These are phyloP conservation scores for Xenopus borealis DNA, from an alignment of 2,113 vertebrate genomes.

Conservation along the genomic window DNA sequence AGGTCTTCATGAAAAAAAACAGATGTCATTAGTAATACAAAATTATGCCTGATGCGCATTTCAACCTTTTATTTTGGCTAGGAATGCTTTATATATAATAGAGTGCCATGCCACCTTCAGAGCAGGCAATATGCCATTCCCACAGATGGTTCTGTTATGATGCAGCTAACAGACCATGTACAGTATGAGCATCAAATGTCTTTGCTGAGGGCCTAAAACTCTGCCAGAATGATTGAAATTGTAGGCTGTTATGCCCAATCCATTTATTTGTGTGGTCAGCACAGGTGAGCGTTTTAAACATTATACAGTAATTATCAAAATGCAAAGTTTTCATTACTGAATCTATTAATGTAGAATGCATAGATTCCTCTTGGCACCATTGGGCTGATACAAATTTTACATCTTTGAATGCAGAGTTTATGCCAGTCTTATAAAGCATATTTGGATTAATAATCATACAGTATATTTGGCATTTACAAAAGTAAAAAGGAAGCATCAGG, in stretches of 20 bases:
- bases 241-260: constrained; percentile 17
- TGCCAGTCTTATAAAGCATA: too few relatives aligned
- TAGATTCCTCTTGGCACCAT: too few relatives aligned
- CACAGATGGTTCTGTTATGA: constrained; percentile 39
- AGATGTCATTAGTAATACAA: constrained; percentile 36
- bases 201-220: constrained; percentile 23
- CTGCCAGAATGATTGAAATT: constrained; percentile 13
- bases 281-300: not conserved
- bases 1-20: constrained; percentile 27
- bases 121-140: constrained; percentile 29
- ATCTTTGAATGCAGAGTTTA: too few relatives aligned
- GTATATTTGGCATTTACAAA: too few relatives aligned
- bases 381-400: too few relatives aligned
- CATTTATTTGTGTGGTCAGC: constrained; percentile 16
- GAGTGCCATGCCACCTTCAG: constrained; percentile 34
- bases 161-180: constrained; percentile 39
- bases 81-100: constrained; percentile 12
- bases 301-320: too few relatives aligned
- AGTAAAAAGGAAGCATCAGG: too few relatives aligned
- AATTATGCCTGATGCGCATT: constrained; percentile 31
- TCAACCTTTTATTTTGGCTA: constrained; percentile 31
- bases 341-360: too few relatives aligned
- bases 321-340: too few relatives aligned
- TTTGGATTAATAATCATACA: too few relatives aligned
- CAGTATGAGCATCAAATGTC: constrained; percentile 31